These are phyloP conservation scores for Aphelinus atriplicis DNA, from an alignment of 1,140 invertebrate genomes.

Conservation along the genomic window DNA sequence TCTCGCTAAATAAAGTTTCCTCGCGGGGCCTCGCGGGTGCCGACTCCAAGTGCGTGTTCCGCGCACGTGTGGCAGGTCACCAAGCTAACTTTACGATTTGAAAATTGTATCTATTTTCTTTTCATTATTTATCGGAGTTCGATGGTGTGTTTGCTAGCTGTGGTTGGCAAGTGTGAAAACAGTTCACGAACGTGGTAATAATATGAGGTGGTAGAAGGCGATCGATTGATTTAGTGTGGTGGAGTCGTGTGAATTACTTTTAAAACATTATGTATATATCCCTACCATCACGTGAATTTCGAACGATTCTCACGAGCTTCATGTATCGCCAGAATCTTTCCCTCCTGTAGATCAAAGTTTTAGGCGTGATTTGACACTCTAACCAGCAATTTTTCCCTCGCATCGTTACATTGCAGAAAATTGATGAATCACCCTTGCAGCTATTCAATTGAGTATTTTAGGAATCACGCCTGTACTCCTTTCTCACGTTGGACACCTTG, in stretches of 20 bases:
- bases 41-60: background rate
- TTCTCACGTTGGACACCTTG: slow-evolving; percentile 12
- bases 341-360: too few relatives aligned
- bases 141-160: too few relatives aligned
- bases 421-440: slow-evolving; percentile 13
- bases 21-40: background rate
- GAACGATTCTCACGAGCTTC: too few relatives aligned
- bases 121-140: background rate
- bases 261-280: too few relatives aligned
- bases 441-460: background rate
- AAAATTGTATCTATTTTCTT: background rate
- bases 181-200: too few relatives aligned
- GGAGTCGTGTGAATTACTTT: too few relatives aligned
- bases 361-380: too few relatives aligned
- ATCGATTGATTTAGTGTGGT: too few relatives aligned
- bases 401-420: slow-evolving; percentile 11
- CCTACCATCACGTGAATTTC: too few relatives aligned
- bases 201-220: too few relatives aligned
- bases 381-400: background rate
- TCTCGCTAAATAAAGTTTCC: slow-evolving; percentile 33
- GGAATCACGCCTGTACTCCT: slow-evolving; percentile 25
- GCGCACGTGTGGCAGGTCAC: background rate
- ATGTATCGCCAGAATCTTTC: too few relatives aligned
- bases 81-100: slow-evolving; percentile 25
- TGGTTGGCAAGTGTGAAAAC: too few relatives aligned